Evolutionary conservation across 2,113 vertebrate species (phyloP), one percentile per base, ranked within the genome.

Genomic region (Elachura formosa): DNA sequence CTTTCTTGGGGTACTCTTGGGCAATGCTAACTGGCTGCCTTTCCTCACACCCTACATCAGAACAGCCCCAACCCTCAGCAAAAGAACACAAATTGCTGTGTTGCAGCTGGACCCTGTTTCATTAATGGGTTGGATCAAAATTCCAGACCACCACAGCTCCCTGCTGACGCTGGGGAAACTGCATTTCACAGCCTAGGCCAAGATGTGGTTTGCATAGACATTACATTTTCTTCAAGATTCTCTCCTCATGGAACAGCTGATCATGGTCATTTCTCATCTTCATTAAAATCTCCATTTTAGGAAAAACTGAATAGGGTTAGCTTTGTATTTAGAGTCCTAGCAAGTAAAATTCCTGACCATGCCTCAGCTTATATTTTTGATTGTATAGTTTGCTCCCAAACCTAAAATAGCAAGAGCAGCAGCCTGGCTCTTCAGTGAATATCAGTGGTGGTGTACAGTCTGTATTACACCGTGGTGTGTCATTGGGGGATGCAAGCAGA

Each of bases 81-180:
- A 46, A 74, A 38, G 84, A 83, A 93, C 94, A 93, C 87, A 86
- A 83, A 96, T 71, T 85, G 91, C 87, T 91, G 6, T 67, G 79
- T 84, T 97, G 87, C 95, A 94, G 95, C 90, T 95, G 95, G 94
- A 80, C 78, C 61, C 59, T 74, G 75, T 92, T 97, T 88, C 93
- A 93, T 90, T 96, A 94, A 95, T 49, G 64, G 79, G 55, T 68
- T 96, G 91, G 90, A 93, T 96, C 93, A 95, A 93, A 96, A 96
- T 96, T 96, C 90, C 95, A 94, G 52, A 74, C 88, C 82, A 82
- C 87, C 96, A 91, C 87, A 96, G 85, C 76, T 96, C 93, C 87
- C 94, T 93, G 93, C 95, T 94, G 96, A 96, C 91, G 94, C 87
- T 56, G 90, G 76, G 68, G 85, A 95, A 97, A 87, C 87, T 90